Percentiles rank a stretch among this genome's conserved stretches.
These are phyloP conservation scores for Actinernus sp. DNA, from an alignment of 92 coral and sea anemone species.

Conservation along the genomic window DNA sequence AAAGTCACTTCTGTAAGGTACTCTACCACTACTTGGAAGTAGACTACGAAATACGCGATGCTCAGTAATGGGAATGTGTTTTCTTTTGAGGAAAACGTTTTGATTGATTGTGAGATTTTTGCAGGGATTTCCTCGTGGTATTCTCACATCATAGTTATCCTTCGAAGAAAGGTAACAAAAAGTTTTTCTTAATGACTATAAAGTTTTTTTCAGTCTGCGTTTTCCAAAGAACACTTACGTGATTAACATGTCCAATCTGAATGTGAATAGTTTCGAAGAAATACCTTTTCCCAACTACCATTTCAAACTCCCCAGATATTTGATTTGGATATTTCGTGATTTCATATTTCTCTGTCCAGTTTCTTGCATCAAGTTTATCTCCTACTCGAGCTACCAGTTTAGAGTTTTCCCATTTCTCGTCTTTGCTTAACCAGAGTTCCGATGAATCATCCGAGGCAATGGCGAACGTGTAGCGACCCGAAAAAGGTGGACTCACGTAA, in stretches of 20 bases:
- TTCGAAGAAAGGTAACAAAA: constrained; percentile 14
- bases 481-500: constrained; percentile 49
- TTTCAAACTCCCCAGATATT: constrained; percentile 39
- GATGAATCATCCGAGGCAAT: constrained; percentile 70
- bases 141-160: constrained; percentile 2
- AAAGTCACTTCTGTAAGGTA: no score
- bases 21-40: background rate
- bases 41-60: background rate
- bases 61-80: background rate
- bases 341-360: constrained; percentile 3
- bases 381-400: constrained; percentile 51
- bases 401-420: constrained; percentile 29
- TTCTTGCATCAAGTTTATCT: background rate
- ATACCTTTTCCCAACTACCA: constrained; percentile 42
- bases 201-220: constrained; percentile 23
- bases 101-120: background rate
- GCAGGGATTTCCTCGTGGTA: constrained; percentile 16
- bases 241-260: constrained; percentile 19
- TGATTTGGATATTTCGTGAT: constrained; percentile 25
- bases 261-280: constrained; percentile 67
- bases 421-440: constrained; percentile 73
- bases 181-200: constrained; percentile 14
- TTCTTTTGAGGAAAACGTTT: background rate
- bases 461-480: constrained; percentile 65
- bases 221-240: constrained; percentile 68